Percentiles rank a stretch among this genome's conserved stretches.
Evolutionary conservation across 2,113 vertebrate species (phyloP).

Genomic region (Struthio camelus): DNA sequence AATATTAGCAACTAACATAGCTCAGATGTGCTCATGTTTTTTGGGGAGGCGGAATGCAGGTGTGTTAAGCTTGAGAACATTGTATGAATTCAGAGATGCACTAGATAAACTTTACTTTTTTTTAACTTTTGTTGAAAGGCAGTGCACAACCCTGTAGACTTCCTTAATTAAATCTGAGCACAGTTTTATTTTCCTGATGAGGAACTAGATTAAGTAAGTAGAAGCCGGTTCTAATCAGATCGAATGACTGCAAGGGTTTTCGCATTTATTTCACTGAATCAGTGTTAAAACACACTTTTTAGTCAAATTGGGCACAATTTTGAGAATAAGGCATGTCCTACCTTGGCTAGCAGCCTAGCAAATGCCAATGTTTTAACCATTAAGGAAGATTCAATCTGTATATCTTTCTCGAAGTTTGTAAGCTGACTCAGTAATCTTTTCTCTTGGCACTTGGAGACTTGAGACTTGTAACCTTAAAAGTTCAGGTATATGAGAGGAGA

Average conservation of each 20-base stretch:
- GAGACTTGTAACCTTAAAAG: neutral
- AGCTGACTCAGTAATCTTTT: neutral
- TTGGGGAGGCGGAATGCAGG: neutral
- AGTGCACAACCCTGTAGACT: neutral
- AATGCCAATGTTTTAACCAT: neutral
- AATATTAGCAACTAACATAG: neutral
- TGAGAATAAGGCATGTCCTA: neutral
- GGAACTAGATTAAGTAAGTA: neutral
- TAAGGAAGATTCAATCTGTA: neutral
- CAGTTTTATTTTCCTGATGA: neutral
- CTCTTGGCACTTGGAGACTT: neutral
- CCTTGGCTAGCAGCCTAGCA: neutral
- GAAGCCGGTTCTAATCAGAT: neutral
- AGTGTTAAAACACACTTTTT: neutral
- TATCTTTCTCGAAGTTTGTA: neutral
- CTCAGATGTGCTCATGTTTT: neutral
- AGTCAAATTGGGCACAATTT: neutral
- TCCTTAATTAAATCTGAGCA: neutral
- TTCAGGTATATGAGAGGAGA: neutral
- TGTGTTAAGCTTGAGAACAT: neutral
- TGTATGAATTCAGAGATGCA: neutral
- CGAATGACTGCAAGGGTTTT: neutral
- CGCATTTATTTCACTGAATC: neutral
- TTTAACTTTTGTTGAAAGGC: neutral
- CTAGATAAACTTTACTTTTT: neutral